phyloP scores from a whole-genome alignment of 1,140 invertebrate species.

The Trypoxylus dichotomus region DNA sequence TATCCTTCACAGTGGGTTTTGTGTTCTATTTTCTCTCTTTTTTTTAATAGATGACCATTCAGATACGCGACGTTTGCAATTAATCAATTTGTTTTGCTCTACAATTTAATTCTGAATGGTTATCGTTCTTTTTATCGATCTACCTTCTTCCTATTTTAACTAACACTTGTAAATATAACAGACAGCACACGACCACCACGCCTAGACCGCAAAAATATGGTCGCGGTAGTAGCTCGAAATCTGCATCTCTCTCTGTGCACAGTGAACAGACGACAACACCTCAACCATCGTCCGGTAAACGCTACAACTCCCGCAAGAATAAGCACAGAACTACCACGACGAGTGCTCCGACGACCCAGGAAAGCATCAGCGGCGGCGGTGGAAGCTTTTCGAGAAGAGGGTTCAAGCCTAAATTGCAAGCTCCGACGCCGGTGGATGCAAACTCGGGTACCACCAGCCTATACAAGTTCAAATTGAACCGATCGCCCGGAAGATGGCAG shows the following conservation, averaged over 20 bases:
- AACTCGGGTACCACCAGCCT: conserved; percentile 58
- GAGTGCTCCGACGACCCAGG: conserved; percentile 46
- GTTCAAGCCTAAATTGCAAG: conserved; percentile 61
- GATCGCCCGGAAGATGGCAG: conserved; percentile 82
- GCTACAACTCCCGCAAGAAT: conserved; percentile 41
- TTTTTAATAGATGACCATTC: too few species aligned
- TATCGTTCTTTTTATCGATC: background rate
- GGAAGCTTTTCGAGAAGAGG: conserved; percentile 54
- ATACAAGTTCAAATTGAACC: conserved; percentile 75
- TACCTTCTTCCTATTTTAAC: conserved; percentile 30
- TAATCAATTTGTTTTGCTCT: too few species aligned
- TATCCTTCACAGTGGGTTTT: too few species aligned
- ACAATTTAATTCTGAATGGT: background rate
- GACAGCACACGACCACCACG: conserved; percentile 48
- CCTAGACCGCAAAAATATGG: conserved; percentile 49
- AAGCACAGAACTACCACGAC: conserved; percentile 40
- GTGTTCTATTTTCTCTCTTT: too few species aligned
- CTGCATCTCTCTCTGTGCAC: conserved; percentile 50
- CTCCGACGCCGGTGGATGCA: conserved; percentile 59
- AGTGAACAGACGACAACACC: conserved; percentile 55
- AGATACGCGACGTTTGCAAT: too few species aligned
- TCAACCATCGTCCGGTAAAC: conserved; percentile 55
- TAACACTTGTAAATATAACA: conserved; percentile 55
- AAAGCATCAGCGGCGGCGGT: conserved; percentile 46
- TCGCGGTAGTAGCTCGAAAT: conserved; percentile 45